Conservation (phyloP, 2,113 vertebrate species). For the Poeciliopsis prolifica region DNA sequence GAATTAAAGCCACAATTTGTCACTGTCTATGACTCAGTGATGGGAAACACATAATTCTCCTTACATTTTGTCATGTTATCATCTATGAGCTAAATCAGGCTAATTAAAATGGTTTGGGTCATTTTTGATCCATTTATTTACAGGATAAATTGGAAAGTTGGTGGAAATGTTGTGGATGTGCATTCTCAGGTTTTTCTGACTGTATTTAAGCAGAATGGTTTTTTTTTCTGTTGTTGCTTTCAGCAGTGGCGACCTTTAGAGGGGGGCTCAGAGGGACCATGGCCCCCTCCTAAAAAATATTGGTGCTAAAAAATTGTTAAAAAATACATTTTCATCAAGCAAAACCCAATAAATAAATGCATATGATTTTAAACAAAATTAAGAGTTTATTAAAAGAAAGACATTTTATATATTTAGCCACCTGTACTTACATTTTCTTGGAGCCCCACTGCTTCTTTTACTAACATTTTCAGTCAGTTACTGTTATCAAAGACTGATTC, state of each 20-base stretch:
- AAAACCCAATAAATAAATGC: no score
- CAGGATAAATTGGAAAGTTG: neutral
- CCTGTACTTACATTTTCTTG: no score
- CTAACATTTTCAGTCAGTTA: neutral
- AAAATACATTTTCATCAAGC: no score
- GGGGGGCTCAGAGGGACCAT: no score
- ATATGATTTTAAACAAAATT: no score
- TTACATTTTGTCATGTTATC: neutral
- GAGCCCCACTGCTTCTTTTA: no score
- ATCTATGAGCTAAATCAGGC: neutral
- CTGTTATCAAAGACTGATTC: neutral
- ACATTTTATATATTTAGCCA: no score
- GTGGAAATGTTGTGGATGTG: slow-evolving; percentile 1
- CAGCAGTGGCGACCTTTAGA: neutral
- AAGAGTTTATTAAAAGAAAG: no score
- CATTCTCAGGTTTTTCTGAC: slow-evolving; percentile 35
- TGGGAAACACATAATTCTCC: neutral
- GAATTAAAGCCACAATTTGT: neutral
- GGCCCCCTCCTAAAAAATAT: no score
- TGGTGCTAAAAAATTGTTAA: no score
- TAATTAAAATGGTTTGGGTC: neutral
- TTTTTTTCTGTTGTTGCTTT: neutral
- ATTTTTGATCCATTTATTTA: neutral
- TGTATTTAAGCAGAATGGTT: neutral
- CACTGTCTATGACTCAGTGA: neutral